phyloP scores from a whole-genome alignment of 2,797 vertebrate genomes.

The Apogon talboti region DNA sequence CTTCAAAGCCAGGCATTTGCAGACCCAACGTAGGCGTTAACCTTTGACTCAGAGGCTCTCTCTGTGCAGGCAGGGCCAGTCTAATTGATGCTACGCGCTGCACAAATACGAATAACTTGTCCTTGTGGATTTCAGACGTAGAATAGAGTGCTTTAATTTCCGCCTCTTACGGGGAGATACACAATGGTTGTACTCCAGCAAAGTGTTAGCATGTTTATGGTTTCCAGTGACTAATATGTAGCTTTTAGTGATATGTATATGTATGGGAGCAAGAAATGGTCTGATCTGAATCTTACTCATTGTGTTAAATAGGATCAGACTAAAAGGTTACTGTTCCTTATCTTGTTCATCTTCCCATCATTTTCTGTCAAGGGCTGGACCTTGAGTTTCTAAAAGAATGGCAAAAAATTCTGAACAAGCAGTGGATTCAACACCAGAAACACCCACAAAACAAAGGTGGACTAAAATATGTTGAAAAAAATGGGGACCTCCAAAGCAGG shows the following conservation, averaged over 20 bases:
- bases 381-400: not conserved
- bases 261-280: not conserved
- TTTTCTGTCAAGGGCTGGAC: no score
- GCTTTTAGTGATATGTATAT: not conserved
- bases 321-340: no score
- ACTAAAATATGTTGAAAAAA: not conserved
- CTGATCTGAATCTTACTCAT: not conserved
- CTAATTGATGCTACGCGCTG: slow-evolving; percentile 63
- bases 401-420: not conserved
- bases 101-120: slow-evolving; percentile 42
- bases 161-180: slow-evolving; percentile 12
- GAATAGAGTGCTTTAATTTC: slow-evolving; percentile 35
- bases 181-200: slow-evolving; percentile 1
- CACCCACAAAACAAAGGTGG: not conserved
- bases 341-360: no score
- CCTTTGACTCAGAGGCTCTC: slow-evolving; percentile 79
- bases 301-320: not conserved
- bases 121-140: slow-evolving; percentile 15
- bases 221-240: not conserved
- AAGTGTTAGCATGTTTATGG: slow-evolving; percentile 3
- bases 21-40: slow-evolving; percentile 73
- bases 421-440: no score
- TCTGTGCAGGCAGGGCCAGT: slow-evolving; percentile 48
- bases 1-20: slow-evolving; percentile 82
- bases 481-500: not conserved